Evolutionary conservation across 2,888 invertebrate genomes (phyloP).

Genomic region (Xestia sexstrigata): DNA sequence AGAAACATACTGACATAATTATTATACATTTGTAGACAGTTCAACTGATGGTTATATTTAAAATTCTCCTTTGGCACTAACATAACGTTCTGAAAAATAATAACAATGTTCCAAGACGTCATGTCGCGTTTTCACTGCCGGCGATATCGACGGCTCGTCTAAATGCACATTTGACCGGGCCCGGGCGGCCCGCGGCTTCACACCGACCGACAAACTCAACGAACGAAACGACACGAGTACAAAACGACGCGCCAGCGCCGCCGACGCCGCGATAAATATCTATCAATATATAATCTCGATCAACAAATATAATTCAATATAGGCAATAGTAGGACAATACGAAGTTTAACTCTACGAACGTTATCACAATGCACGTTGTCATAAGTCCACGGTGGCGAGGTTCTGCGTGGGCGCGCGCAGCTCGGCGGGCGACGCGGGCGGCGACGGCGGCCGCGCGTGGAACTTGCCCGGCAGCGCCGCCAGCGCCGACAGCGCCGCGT

Average conservation of each 20-base stretch:
- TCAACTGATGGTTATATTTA: conserved; percentile 48
- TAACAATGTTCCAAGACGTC: conserved; percentile 63
- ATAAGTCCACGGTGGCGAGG: conserved; percentile 94
- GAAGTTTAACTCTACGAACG: conserved; percentile 83
- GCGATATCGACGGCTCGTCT: conserved; percentile 77
- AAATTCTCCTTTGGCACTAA: conserved; percentile 79
- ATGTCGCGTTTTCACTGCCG: conserved; percentile 82
- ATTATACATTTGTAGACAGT: conserved; percentile 54
- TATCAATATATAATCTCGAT: conserved; percentile 86
- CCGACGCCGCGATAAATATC: conserved; percentile 86
- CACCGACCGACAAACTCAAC: conserved; percentile 79
- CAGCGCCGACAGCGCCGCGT: conserved; percentile 93
- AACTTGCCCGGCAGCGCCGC: conserved; percentile 91
- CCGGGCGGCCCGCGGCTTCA: conserved; percentile 76
- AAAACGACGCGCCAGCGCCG: conserved; percentile 70
- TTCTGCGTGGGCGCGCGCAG: conserved; percentile 93
- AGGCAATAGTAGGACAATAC: conserved; percentile 85
- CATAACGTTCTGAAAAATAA: conserved; percentile 71
- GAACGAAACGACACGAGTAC: conserved; percentile 71
- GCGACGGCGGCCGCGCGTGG: conserved; percentile 94
- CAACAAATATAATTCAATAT: conserved; percentile 88
- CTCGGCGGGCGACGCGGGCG: conserved; percentile 73
- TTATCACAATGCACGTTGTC: conserved; percentile 83
- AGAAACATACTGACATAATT: conserved; percentile 33
- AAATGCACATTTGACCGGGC: conserved; percentile 59